A percentile compares a stretch with the other conserved stretches of the same genome.
These are phyloP conservation scores for Cydia pomonella DNA, from an alignment of 1,140 invertebrate species.

Conservation along the genomic window DNA sequence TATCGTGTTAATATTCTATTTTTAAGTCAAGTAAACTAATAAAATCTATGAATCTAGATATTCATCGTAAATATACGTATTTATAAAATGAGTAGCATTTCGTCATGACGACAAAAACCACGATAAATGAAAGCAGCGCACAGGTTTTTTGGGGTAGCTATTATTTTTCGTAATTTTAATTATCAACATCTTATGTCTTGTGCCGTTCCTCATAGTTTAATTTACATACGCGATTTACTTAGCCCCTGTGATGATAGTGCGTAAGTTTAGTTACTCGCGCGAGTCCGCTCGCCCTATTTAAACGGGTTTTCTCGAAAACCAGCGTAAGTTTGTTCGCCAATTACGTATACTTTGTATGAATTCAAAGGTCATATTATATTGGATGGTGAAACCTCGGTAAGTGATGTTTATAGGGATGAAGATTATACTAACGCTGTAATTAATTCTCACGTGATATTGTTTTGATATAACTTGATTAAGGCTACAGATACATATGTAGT, in stretches of 20 bases:
- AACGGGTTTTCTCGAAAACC: neutral
- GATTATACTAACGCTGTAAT: slow-evolving; percentile 15
- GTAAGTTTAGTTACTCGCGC: slow-evolving; percentile 43
- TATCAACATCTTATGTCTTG: slow-evolving; percentile 41
- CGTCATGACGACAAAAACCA: no score
- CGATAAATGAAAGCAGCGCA: no score
- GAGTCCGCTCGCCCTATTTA: neutral
- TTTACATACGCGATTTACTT: slow-evolving; percentile 66
- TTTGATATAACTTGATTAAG: slow-evolving; percentile 25
- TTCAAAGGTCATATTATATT: neutral
- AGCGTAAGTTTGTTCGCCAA: neutral
- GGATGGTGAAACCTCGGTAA: neutral
- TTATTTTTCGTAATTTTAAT: no score
- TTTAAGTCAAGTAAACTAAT: no score
- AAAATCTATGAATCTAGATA: no score
- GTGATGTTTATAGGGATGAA: neutral
- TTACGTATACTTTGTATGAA: neutral
- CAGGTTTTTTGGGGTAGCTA: no score
- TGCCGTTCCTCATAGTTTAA: slow-evolving; percentile 45
- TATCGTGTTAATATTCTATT: no score
- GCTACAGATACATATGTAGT: slow-evolving; percentile 9
- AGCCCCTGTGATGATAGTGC: slow-evolving; percentile 51
- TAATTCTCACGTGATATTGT: slow-evolving; percentile 17
- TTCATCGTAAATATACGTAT: no score
- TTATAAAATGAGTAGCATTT: no score